Conservation (phyloP, 1,140 invertebrate genomes). For the Gonioctena quinquepunctata region DNA sequence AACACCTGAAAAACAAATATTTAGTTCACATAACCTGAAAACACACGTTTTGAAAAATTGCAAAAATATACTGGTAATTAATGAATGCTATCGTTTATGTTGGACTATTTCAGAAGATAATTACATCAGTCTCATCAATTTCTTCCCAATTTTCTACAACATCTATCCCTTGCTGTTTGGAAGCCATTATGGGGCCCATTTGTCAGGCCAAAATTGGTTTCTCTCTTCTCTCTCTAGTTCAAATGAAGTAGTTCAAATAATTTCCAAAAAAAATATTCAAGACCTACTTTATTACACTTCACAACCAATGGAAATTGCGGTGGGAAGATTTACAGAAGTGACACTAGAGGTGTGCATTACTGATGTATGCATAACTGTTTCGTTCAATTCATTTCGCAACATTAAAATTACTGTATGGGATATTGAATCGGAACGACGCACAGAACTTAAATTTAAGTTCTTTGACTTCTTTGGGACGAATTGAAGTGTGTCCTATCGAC, state of each 20-base stretch:
- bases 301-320: no score
- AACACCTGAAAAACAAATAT: constrained; percentile 48
- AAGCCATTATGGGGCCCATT: constrained; percentile 50
- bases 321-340: no score
- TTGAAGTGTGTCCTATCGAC: no score
- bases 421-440: no score
- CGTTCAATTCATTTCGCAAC: no score
- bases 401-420: no score
- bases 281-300: no score
- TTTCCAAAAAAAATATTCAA: no score
- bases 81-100: neutral
- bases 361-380: no score
- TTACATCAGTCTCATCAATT: constrained; percentile 55
- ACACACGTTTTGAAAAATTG: constrained; percentile 1
- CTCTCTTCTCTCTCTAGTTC: neutral
- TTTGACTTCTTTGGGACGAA: no score
- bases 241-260: neutral
- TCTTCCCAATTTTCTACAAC: constrained; percentile 55
- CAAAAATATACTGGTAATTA: neutral
- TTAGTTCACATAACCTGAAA: constrained; percentile 14
- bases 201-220: neutral
- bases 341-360: no score
- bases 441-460: no score
- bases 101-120: constrained; percentile 21
- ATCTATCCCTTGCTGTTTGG: constrained; percentile 51